Percentiles rank a stretch among this genome's conserved stretches.
Evolutionary conservation across 2,113 vertebrate genomes (phyloP).

Genomic region (Jaculus jaculus): DNA sequence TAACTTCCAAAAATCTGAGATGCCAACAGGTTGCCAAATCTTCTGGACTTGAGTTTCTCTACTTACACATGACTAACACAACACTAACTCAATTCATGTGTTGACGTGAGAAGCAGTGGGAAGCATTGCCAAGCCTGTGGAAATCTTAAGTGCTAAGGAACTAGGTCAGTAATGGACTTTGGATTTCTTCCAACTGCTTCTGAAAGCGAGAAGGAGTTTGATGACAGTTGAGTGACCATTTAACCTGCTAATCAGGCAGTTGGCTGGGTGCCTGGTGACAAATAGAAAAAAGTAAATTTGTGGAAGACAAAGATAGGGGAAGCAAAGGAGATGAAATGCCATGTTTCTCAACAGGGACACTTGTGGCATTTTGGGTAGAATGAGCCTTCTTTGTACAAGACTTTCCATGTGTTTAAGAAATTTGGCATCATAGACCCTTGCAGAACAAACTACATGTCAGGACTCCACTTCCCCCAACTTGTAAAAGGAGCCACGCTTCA

Average conservation of each 20-base stretch:
- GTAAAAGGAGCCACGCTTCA: background rate
- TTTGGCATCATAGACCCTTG: background rate
- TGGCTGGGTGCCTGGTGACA: slow-evolving; percentile 67
- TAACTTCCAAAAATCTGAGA: slow-evolving; percentile 7
- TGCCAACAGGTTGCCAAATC: background rate
- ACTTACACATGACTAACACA: slow-evolving; percentile 29
- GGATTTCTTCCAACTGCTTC: slow-evolving; percentile 66
- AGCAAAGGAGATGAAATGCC: background rate
- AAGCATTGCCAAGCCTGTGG: slow-evolving; percentile 24
- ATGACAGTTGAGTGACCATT: slow-evolving; percentile 71
- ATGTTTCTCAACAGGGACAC: background rate
- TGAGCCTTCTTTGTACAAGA: background rate
- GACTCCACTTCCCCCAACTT: background rate
- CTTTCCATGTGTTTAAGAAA: no score
- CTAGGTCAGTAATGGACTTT: slow-evolving; percentile 55
- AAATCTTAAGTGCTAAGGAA: slow-evolving; percentile 51
- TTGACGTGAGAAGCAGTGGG: slow-evolving; percentile 56
- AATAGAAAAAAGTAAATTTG: slow-evolving; percentile 45
- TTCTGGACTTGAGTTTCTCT: background rate
- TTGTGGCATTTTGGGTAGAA: background rate
- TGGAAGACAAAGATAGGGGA: slow-evolving; percentile 23
- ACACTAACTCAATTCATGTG: slow-evolving; percentile 23
- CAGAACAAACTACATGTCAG: background rate
- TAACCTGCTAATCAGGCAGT: slow-evolving; percentile 65
- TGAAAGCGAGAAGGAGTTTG: slow-evolving; percentile 53